Evolutionary conservation across 2,888 invertebrate species (phyloP), one percentile per base, ranked within the genome.

Genomic region (Mimas tiliae): DNA sequence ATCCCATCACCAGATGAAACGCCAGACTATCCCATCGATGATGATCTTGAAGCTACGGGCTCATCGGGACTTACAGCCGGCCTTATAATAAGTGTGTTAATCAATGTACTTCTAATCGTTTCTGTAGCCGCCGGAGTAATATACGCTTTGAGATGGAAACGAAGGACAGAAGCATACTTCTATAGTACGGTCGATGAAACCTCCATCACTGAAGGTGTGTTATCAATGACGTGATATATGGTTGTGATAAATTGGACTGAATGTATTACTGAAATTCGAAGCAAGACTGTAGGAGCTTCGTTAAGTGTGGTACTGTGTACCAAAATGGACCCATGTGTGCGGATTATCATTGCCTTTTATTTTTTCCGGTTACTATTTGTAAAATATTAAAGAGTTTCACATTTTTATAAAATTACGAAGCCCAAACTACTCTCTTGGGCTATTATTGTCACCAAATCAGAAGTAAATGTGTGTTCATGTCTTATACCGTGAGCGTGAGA

Each of bases 21-120:
- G 6, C 77, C 80, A 0, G 70, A 70, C 14, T 80, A 42, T 12
- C 38, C 38, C 42, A 6, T 72, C 6, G 68, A 73, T 8, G 68
- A 73, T 8, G 70, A 72, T 9, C 55, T 58, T 16, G 64, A 64
- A 19, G 8, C 48, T 12, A 47, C 27, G 9, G 65, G 62, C 14
- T 34, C 68, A 2, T 67, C 77, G 34, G 73, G 77, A 16, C 69
- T 73, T 0, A 78, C 72, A 64, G 72, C 71, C 0, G 79, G 79
- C 0, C 77, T 90, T 70, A 79, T 86, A 11, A 70, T 82, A 0
- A 91, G 91, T 68, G 64, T 87, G 3, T 70, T 87, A 0, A 48
- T 90, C 0, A 91, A 91, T 68, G 80, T 88, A 0, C 65, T 89
- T 1, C 69, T 91, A 51, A 65, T 84, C 0, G 7, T 81, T 0